Percentiles rank a stretch among this genome's conserved stretches.
These are phyloP conservation scores for Drosophila kanekoi DNA, from an alignment of 2,888 invertebrate genomes.

Conservation along the genomic window DNA sequence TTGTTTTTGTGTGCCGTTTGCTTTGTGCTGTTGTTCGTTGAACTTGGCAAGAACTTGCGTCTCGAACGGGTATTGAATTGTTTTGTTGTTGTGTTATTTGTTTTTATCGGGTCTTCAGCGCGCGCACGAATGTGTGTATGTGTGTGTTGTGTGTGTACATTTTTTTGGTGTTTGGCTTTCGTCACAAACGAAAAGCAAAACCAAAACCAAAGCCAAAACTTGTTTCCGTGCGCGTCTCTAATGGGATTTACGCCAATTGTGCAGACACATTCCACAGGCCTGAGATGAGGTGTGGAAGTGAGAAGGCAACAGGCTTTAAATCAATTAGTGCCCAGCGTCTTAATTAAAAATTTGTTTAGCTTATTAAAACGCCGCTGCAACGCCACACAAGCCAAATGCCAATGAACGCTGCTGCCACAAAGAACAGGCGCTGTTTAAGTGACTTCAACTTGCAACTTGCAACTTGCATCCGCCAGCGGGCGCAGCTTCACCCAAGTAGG, in stretches of 20 bases:
- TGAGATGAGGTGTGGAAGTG: constrained; percentile 38
- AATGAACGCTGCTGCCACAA: constrained; percentile 68
- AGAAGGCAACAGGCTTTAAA: constrained; percentile 43
- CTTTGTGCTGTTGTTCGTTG: constrained; percentile 49
- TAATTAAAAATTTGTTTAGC: constrained; percentile 74
- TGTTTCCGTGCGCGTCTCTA: constrained; percentile 66
- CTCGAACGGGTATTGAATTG: constrained; percentile 69
- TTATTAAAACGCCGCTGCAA: constrained; percentile 60
- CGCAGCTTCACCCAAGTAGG: constrained; percentile 25
- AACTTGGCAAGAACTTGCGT: constrained; percentile 68
- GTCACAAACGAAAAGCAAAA: constrained; percentile 52
- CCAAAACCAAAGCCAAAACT: constrained; percentile 43
- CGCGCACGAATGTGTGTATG: neutral
- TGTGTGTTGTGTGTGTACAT: constrained; percentile 5
- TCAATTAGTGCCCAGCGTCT: constrained; percentile 68
- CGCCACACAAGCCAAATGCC: constrained; percentile 56
- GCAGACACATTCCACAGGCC: constrained; percentile 51
- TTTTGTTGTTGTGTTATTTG: constrained; percentile 52
- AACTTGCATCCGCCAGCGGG: constrained; percentile 31
- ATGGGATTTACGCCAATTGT: constrained; percentile 61
- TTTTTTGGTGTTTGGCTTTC: constrained; percentile 54
- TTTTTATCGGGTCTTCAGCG: constrained; percentile 31
- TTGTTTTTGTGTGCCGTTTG: constrained; percentile 50
- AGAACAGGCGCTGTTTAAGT: constrained; percentile 67
- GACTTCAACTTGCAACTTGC: constrained; percentile 26